Evolutionary conservation across 2,113 vertebrate species (phyloP), one percentile per base, ranked within the genome.

Genomic region (Coptodon rendalli): DNA sequence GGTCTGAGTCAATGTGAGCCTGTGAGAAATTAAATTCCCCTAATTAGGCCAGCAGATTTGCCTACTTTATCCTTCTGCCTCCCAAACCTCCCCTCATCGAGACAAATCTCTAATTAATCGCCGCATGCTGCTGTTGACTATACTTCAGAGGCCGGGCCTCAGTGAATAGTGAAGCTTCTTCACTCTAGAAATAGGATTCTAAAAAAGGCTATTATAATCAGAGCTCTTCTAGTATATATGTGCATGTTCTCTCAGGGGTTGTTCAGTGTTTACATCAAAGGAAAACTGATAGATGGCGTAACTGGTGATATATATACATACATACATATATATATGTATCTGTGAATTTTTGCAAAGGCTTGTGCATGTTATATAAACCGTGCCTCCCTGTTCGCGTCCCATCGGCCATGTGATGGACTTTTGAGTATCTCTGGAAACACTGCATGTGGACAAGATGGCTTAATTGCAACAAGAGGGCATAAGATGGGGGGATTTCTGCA

Each of bases 41-140:
- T 96, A 95, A 95, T 95, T 95, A 94, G 93, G 91, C 88, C 93
- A 90, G 93, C 90, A 93, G 92, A 95, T 95, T 94, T 94, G 82
- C 91, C 87, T 86, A 93, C 93, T 87, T 95, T 93, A 93, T 94
- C 92, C 94, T 48, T 87, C 87, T 92, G 87, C 93, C 87, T 92
- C 88, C 91, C 90, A 90, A 94, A 91, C 89, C 93, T 91, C 91
- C 91, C 88, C 93, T 95, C 94, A 89, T 92, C 81, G 81, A 92
- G 89, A 94, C 92, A 95, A 95, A 95, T 94, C 90, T 94, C 88
- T 94, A 94, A 96, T 94, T 95, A 95, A 94, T 94, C 90, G 87
- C 86, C 7, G 83, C 93, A 92, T 90, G 88, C 90, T 88, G 93
- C 92, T 88, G 93, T 94, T 95, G 94, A 94, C 93, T 87, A 81